phyloP scores from a whole-genome alignment of 2,113 vertebrate genomes.

The Mus pahari region DNA sequence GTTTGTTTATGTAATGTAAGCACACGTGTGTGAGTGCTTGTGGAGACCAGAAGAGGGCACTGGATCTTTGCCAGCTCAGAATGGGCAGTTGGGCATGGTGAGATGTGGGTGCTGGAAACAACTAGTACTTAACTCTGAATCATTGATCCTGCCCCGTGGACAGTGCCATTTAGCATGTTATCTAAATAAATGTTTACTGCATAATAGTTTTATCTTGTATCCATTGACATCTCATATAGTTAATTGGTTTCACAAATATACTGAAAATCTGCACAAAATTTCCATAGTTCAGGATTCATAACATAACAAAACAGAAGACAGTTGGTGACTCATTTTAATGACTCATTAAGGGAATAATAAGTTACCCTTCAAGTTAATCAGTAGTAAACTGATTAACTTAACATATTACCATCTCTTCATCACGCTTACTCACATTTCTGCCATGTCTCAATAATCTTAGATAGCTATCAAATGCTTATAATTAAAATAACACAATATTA shows the following conservation, averaged over 20 bases:
- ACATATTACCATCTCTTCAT: background rate
- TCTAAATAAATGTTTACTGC: constrained; percentile 15
- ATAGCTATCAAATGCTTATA: background rate
- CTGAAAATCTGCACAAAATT: background rate
- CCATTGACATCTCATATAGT: background rate
- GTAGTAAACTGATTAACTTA: too few species aligned
- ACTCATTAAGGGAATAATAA: background rate
- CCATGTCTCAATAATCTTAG: background rate
- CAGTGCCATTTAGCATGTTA: background rate
- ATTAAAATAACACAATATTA: background rate
- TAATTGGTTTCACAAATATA: background rate
- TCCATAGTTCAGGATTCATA: background rate
- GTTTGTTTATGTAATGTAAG: background rate
- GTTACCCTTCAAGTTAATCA: background rate
- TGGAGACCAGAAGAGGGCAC: background rate
- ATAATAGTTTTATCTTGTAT: background rate
- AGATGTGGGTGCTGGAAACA: background rate
- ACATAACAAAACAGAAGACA: background rate
- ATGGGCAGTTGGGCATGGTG: background rate
- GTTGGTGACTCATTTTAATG: background rate
- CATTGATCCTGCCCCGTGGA: background rate
- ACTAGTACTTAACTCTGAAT: background rate
- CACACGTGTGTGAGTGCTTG: background rate
- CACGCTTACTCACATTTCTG: background rate
- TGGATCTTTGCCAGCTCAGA: too few species aligned